phyloP scores from a whole-genome alignment of 2,113 vertebrate species.

The Tachysurus fulvidraco region DNA sequence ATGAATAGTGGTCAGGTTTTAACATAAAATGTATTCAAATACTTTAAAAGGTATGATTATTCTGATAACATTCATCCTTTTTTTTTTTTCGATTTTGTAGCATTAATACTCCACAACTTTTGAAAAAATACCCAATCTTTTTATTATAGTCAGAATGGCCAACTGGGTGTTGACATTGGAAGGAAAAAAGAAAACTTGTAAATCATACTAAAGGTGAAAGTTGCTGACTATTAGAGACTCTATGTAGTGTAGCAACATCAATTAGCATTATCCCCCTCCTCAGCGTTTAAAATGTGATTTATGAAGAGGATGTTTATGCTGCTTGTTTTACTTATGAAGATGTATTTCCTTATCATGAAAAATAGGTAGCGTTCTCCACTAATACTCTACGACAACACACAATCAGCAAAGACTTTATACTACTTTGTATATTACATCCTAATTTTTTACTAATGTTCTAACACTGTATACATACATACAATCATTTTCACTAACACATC shows the following conservation, averaged over 20 bases:
- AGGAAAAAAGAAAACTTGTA: not conserved
- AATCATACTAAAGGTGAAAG: not conserved
- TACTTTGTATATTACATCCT: not conserved
- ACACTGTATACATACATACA: not conserved
- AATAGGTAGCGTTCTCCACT: not conserved
- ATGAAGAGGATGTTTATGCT: not conserved
- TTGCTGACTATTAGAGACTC: not conserved
- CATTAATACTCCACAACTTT: not conserved
- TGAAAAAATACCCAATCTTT: not conserved
- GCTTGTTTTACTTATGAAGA: not conserved
- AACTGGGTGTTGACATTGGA: not conserved
- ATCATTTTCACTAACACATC: not conserved
- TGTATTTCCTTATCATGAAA: not conserved
- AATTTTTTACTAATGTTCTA: not conserved
- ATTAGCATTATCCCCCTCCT: not conserved
- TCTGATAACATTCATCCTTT: not conserved
- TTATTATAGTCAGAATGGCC: not conserved
- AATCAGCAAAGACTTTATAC: not conserved
- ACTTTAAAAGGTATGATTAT: not conserved
- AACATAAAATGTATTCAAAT: not conserved
- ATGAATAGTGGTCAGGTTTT: not conserved
- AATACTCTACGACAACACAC: not conserved
- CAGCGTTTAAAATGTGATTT: not conserved
- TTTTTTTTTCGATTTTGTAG: too few relatives aligned
- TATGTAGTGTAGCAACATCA: conserved; percentile 4